Base-by-base conservation (phyloP, 2,113 vertebrate genomes). In the Actenoides lindsayi region DNA sequence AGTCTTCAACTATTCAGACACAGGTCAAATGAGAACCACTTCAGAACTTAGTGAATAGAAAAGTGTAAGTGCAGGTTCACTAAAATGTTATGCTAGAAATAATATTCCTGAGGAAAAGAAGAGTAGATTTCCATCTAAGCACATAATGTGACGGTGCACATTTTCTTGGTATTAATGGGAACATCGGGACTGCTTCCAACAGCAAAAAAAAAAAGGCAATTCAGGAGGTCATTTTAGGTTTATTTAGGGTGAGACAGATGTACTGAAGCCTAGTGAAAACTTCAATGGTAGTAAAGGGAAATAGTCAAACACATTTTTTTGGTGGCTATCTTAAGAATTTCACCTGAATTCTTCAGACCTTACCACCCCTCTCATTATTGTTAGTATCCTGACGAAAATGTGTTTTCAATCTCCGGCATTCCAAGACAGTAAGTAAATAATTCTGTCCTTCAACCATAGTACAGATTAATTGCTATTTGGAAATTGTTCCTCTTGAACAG, bases 361-460 rank as follows among this genome's bases (percentile, higher is more conserved):
- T 77, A 89, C 56, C n/a, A 64, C 54, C 68, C 46, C 37, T 69
- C 41, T 71, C 42, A 37, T 35, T 78, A 89, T 56, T 89, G 63
- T 77, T 93, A 82, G 8, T 74, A 37, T 62, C 83, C 56, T 56
- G 24, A 48, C 76, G 77, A 60, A 78, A 95, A 96, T 94, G 83
- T 94, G 91, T 79, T 96, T 90, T 93, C 63, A 31, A 83, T 90
- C 80, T 88, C 86, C 0, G 0, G 62, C 56, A 78, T 91, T 90
- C 85, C 87, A 77, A 96, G 87, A 89, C 44, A 77, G 6, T 78
- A 93, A 96, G 96, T 88, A 97, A 97, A 97, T 96, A 97, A 93
- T 93, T 95, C 57, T 89, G 94, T 46, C 94, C 96, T 95, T 92
- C 93, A 96, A 91, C 63, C 68, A 13, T 46, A 65, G 73, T 53